Percentiles rank a stretch among this genome's conserved stretches.
Conservation (phyloP, 2,888 invertebrate genomes). For the Drosophila koepferae region DNA sequence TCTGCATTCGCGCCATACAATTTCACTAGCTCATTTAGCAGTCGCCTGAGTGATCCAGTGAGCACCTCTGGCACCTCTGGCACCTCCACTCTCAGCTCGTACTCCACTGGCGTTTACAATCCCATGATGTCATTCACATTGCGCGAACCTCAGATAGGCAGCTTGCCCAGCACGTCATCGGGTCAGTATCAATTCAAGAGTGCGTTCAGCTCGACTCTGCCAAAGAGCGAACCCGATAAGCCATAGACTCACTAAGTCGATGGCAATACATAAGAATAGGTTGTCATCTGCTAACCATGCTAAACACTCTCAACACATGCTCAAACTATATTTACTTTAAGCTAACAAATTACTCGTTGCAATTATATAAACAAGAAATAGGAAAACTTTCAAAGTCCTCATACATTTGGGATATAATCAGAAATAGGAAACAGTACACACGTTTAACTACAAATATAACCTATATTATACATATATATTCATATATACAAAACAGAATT, state of each 20-base stretch:
- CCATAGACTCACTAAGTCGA: conserved; percentile 31
- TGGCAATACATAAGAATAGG: conserved; percentile 24
- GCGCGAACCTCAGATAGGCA: conserved; percentile 62
- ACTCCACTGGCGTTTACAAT: conserved; percentile 73
- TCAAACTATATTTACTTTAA: conserved; percentile 52
- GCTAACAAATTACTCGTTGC: conserved; percentile 40
- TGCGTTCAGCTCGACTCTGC: conserved; percentile 32
- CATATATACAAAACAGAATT: conserved; percentile 36
- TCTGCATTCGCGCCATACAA: conserved; percentile 58
- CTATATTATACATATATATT: conserved; percentile 11
- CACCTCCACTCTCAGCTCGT: conserved; percentile 44
- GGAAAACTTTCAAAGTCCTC: conserved; percentile 14
- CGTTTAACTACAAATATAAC: conserved; percentile 27
- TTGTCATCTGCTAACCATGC: conserved; percentile 36
- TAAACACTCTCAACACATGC: conserved; percentile 31
- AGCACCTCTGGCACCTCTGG: conserved; percentile 35
- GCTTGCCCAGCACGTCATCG: conserved; percentile 21
- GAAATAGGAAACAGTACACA: conserved; percentile 5
- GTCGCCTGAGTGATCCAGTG: conserved; percentile 43
- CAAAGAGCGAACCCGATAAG: conserved; percentile 56
- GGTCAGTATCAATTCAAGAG: conserved; percentile 62
- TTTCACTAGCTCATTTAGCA: conserved; percentile 50
- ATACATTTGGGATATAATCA: conserved; percentile 38
- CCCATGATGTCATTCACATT: conserved; percentile 77
- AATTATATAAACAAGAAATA: conserved; percentile 24